phyloP scores from a whole-genome alignment of 1,140 invertebrate species.

The Cydia strobilella region DNA sequence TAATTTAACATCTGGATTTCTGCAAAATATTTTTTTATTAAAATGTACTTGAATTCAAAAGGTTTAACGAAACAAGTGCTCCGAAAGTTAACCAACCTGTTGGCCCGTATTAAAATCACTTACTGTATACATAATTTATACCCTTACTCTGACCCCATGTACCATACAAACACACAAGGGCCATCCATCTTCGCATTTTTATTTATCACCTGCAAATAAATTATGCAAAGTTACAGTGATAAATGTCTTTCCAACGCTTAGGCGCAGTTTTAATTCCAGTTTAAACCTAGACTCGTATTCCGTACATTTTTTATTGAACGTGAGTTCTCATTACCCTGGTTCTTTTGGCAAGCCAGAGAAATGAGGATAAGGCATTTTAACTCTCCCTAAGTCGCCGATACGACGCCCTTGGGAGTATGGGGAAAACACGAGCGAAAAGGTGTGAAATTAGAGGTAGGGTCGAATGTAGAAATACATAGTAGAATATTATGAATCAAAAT shows the following conservation, averaged over 20 bases:
- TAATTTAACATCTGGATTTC: too few relatives aligned
- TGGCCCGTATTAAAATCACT: too few relatives aligned
- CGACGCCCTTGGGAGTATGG: conserved; percentile 1
- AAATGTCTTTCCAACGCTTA: neutral
- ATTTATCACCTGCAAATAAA: conserved; percentile 13
- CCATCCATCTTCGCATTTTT: neutral
- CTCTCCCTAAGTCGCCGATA: conserved; percentile 1
- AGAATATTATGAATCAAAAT: too few relatives aligned
- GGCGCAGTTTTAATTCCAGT: neutral
- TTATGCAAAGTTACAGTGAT: conserved; percentile 13
- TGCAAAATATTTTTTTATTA: too few relatives aligned
- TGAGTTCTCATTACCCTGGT: neutral
- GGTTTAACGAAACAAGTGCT: too few relatives aligned
- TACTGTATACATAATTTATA: neutral
- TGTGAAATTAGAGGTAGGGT: neutral
- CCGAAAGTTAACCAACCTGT: too few relatives aligned
- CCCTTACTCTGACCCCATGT: neutral
- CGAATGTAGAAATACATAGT: too few relatives aligned
- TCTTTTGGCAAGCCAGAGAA: neutral
- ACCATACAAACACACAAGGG: neutral
- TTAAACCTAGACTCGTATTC: neutral
- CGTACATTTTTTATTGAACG: neutral
- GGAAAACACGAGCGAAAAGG: neutral
- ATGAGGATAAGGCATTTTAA: neutral
- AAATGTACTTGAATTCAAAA: too few relatives aligned